Conservation (phyloP, 2,797 vertebrate species). For the Artibeus lituratus region DNA sequence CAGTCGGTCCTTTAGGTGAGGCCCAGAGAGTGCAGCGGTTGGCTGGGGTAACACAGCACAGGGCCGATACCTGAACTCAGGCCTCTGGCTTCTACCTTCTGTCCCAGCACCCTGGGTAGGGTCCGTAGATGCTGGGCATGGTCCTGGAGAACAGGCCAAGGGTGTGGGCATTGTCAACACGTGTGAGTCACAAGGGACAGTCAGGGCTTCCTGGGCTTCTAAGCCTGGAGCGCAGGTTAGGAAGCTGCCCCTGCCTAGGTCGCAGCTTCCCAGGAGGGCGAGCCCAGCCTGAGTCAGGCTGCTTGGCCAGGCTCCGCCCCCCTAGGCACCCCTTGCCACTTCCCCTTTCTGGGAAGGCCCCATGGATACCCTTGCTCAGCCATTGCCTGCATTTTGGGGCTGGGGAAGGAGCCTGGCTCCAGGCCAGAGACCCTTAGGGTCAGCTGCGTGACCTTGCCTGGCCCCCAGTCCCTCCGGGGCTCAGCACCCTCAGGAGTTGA, state of each 20-base stretch:
- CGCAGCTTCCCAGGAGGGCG: constrained; percentile 25
- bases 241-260: constrained; percentile 49
- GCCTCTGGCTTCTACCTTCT: constrained; percentile 25
- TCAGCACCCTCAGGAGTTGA: background rate
- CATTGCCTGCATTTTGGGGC: background rate
- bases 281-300: constrained; percentile 64
- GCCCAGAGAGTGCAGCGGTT: background rate
- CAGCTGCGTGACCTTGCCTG: background rate
- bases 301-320: constrained; percentile 38
- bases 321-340: background rate
- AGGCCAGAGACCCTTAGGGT: background rate
- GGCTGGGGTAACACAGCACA: background rate
- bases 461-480: background rate
- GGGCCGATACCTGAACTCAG: constrained; percentile 5
- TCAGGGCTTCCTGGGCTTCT: constrained; percentile 26
- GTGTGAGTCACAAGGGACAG: constrained; percentile 58
- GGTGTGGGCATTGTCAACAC: background rate
- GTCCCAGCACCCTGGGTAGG: background rate
- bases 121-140: background rate
- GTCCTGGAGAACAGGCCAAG: background rate
- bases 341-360: constrained; percentile 68
- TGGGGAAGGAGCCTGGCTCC: background rate
- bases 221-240: background rate
- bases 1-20: background rate
- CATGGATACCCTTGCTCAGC: background rate